Percentiles rank a stretch among this genome's conserved stretches.
Evolutionary conservation across 2,797 vertebrate species (phyloP).

Genomic region (Setipinna tenuifilis): DNA sequence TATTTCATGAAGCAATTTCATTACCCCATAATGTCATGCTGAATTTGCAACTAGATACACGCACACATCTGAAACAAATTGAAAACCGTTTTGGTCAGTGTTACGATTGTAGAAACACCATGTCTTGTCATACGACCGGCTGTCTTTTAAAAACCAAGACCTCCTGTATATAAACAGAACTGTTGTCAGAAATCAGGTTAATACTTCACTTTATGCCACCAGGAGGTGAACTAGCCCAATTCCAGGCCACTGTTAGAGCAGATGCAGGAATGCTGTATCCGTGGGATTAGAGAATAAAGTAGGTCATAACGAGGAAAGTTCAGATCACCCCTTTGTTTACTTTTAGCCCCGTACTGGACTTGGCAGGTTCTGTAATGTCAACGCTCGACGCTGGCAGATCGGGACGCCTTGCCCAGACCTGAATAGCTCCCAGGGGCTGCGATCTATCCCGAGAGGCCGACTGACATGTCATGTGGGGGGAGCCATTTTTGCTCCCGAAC

Average conservation of each 20-base stretch:
- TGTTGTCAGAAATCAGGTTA: constrained; percentile 34
- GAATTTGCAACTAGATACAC: background rate
- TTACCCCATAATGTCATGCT: background rate
- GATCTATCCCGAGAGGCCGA: background rate
- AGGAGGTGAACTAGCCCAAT: background rate
- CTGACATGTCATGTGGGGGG: background rate
- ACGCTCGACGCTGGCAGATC: constrained; percentile 30
- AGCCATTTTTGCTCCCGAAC: constrained; percentile 17
- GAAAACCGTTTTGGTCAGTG: no score
- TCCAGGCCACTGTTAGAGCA: background rate
- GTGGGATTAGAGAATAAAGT: constrained; percentile 37
- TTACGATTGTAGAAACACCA: background rate
- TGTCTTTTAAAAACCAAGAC: background rate
- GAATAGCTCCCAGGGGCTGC: constrained; percentile 26
- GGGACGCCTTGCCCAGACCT: constrained; percentile 40
- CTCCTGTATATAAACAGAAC: background rate
- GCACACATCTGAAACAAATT: background rate
- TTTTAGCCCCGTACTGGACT: constrained; percentile 28
- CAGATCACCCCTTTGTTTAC: constrained; percentile 50
- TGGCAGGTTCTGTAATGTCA: constrained; percentile 44
- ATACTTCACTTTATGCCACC: constrained; percentile 22
- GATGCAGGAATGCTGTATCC: constrained; percentile 17
- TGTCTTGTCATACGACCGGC: background rate
- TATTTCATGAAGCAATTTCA: background rate
- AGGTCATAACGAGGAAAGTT: constrained; percentile 33